A percentile compares a stretch with the other conserved stretches of the same genome.
These are phyloP conservation scores for Himantopus leucocephalus DNA, from an alignment of 2,113 vertebrate species.

Conservation along the genomic window DNA sequence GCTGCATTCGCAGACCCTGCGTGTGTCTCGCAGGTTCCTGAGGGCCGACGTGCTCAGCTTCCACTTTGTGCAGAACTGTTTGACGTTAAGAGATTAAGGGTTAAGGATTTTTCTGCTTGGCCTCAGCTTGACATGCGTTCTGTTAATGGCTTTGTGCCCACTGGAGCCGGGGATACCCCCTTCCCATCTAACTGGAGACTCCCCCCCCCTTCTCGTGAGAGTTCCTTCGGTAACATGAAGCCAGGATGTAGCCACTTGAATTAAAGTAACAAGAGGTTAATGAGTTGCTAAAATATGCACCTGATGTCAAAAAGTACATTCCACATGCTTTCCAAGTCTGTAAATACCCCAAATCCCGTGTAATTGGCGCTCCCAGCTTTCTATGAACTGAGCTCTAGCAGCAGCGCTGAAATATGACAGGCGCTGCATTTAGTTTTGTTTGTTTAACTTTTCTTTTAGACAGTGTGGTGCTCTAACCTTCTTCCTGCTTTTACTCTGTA, in stretches of 20 bases:
- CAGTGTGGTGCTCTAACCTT: conserved; percentile 24
- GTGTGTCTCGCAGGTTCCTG: accelerated
- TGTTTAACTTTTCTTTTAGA: conserved; percentile 59
- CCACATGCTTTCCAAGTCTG: neutral
- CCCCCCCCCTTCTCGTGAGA: neutral
- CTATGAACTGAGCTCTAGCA: neutral
- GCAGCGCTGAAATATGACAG: neutral
- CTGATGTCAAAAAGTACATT: conserved; percentile 31
- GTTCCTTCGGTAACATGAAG: neutral
- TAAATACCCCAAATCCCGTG: neutral
- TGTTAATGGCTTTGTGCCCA: neutral
- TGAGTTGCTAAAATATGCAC: conserved; percentile 37
- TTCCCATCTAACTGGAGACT: neutral
- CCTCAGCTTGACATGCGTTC: neutral
- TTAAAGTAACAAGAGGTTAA: conserved; percentile 21
- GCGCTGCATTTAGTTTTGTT: neutral
- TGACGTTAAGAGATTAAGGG: neutral
- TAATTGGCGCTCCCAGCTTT: neutral
- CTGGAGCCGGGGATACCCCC: neutral
- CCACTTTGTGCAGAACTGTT: neutral
- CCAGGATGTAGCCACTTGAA: neutral
- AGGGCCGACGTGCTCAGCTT: accelerated
- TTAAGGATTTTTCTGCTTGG: neutral
- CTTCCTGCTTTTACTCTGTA: conserved; percentile 41
- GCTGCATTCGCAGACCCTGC: accelerated